A percentile compares a stretch with the other conserved stretches of the same genome.
These are phyloP conservation scores for Thereuonema tuberculata DNA, from an alignment of 1,140 invertebrate species.

Conservation along the genomic window DNA sequence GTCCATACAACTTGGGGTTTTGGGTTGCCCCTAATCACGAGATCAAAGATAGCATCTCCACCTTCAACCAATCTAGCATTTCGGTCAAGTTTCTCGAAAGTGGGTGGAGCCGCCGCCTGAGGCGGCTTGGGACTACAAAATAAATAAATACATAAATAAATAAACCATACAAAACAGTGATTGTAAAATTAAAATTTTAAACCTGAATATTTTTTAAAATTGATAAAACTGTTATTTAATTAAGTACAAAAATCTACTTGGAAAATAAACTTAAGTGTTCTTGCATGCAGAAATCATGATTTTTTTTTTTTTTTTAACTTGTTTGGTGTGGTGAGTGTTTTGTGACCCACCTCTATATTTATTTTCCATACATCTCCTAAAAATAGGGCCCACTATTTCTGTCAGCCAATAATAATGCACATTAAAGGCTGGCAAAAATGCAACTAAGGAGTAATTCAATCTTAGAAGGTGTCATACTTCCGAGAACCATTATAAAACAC, in stretches of 20 bases:
- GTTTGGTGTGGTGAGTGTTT: no score
- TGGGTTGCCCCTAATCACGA: slow-evolving; percentile 76
- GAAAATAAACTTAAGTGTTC: neutral
- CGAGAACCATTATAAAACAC: no score
- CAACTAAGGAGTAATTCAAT: no score
- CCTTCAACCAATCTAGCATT: slow-evolving; percentile 87
- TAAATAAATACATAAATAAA: neutral
- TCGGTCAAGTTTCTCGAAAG: slow-evolving; percentile 84
- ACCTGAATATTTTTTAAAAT: neutral
- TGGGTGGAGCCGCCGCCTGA: slow-evolving; percentile 56
- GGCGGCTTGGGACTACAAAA: slow-evolving; percentile 20
- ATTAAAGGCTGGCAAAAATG: no score
- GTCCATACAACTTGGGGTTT: slow-evolving; percentile 90
- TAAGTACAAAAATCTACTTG: neutral
- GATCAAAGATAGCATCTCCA: slow-evolving; percentile 82
- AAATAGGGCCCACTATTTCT: no score
- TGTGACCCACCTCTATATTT: no score
- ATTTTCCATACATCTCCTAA: no score
- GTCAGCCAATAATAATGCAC: no score
- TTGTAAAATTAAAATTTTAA: neutral
- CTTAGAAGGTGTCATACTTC: no score
- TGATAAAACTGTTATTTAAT: neutral
- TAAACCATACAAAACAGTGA: neutral
- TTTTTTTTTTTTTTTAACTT: no score
- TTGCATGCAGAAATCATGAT: no score